Evolutionary conservation across 1,140 invertebrate genomes (phyloP), one percentile per base, ranked within the genome.

Genomic region (Drosophila nikananu): DNA sequence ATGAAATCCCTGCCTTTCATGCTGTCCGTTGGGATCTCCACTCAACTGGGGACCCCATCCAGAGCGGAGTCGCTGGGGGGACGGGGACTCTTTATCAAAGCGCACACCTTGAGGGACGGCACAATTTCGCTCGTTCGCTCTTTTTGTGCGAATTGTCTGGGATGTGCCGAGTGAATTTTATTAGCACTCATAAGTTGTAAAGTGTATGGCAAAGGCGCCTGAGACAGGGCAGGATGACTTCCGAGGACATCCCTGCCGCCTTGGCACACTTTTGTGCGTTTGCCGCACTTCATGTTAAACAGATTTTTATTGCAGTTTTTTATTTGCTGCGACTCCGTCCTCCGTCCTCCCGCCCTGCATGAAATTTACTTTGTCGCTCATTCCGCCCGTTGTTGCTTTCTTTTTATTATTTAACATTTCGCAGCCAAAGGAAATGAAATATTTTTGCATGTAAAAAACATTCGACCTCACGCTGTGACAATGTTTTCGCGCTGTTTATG

Each of bases 231-330:
- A 42, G 49, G 70, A 73, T 42, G 70, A 60, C 59, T 73, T 52
- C 46, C 35, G 35, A 61, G 70, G 49, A 70, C 37, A 48, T 73
- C 37, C 67, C 46, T 23, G 30, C 54, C 55, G 71, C 63, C 75
- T 51, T 66, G 62, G 51, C 64, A 81, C 64, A 84, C 77, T 80
- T 76, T 79, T 72, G 68, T 80, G 72, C 55, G 77, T 77, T 67
- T 44, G 59, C 71, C 75, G 66, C 80, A 83, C 77, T 87, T 81
- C 86, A 81, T 87, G 84, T 87, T 87, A 79, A 87, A 87, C 84
- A 89, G 84, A 87, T 87, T 87, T 87, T 87, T 87, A 87, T 87
- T 87, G 84, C 84, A 87, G 59, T 81, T 89, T 87, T 87, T 87
- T 87, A 87, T 89, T 87, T 77, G 80, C 83, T 70, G 71, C 48